Evolutionary conservation across 2,888 invertebrate species (phyloP), one percentile per base, ranked within the genome.

Genomic region (Steinernema carpocapsae): DNA sequence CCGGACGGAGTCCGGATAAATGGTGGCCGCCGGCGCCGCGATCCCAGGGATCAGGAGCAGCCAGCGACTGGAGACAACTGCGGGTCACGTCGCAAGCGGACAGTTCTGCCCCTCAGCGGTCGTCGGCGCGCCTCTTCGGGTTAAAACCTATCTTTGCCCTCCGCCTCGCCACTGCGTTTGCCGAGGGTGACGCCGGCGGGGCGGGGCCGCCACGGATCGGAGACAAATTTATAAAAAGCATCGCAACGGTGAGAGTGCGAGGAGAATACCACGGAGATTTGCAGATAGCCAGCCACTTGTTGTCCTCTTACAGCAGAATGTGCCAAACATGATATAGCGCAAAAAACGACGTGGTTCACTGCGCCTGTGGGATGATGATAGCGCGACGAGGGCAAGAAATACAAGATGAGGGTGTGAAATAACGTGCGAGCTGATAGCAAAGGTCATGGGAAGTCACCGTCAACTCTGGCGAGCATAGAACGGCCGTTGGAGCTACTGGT

Each of bases 141-240:
- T 26, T 64, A 17, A 64, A 64, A 64, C 64, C 64, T 64, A 64
- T 64, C 64, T 26, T 64, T 37, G 64, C n/a, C 64, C 64, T 64
- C 64, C 32, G 64, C 32, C 17, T 22, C 24, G 29, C 64, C 17
- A 64, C 29, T 64, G 64, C 64, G 29, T 64, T 64, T 64, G 64
- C 32, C 64, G 64, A 64, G 64, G 64, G 64, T 64, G 37, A 64
- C 64, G 64, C 64, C 6, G 64, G 26, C 26, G 64, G 26, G 64
- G 64, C 64, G 64, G 64, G 64, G 64, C 64, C 64, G 64, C 56
- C 24, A 32, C 64, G 64, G 64, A 64, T 22, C 64, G 64, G 12
- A 32, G 17, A 37, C 37, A 64, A 64, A 64, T 64, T 64, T 32
- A 64, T 64, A 64, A 64, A 64, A 64, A 64, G 64, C 12, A 64